Base-by-base conservation (phyloP, 2,113 vertebrate genomes). In the Cathartes aura region DNA sequence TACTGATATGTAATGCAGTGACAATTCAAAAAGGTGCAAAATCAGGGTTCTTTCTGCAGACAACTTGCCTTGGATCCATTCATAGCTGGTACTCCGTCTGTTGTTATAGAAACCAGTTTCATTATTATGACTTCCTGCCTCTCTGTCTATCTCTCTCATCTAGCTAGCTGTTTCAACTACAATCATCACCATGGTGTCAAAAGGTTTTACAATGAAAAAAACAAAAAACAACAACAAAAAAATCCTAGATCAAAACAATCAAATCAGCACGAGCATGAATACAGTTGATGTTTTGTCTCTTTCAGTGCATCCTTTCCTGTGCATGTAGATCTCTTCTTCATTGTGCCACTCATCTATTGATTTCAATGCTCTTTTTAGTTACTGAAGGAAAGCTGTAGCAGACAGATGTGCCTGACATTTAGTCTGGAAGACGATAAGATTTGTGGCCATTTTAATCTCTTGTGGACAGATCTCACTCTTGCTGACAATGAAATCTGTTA, bases 21-120 rank as follows among this genome's bases (percentile, higher is more conserved):
- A 43, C 60, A 91, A 87, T 45, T 87, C 38, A 29, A 87, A 94
- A 84, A 81, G 50, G 42, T 78, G 64, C 63, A 87, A 97, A 90
- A 90, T 82, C 62, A 43, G 50, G 8, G 20, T 34, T 80, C 32
- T 89, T 87, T 82, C 67, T 87, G 42, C 78, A 55, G 48, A 55
- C 36, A 82, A 3, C 23, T 22, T 85, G 38, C 62, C 27, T 56
- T 52, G 43, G n/a, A 70, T 93, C 47, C 64, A 90, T 88, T 92
- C 62, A 48, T 52, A 82, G 17, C 52, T 92, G 43, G 14, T 88
- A 70, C 52, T 90, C 68, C 64, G 73, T 85, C 78, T 94, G 79
- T 95, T 97, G 70, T 94, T 89, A 94, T n/a, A 95, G 92, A 93
- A 95, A 92, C 75, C 27, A 43, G 14, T 75, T 87, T 92, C 56